Base-by-base conservation (phyloP, 2,888 invertebrate genomes). In the Eilema sororculum region DNA sequence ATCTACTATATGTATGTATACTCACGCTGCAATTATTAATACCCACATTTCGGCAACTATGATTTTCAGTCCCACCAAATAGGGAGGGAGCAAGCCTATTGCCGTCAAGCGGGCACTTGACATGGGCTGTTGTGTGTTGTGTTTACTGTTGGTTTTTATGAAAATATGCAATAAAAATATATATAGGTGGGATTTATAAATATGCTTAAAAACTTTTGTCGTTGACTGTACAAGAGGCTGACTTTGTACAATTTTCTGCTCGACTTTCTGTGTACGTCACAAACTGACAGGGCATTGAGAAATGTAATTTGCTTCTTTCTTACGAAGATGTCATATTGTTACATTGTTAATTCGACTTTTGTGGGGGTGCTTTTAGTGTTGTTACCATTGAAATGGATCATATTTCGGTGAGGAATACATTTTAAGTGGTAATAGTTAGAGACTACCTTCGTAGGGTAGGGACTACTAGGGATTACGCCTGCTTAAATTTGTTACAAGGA, bases 281-380 rank as follows among this genome's bases (percentile, higher is more conserved):
- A 69, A 56, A n/a, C 33, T 60, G 69, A 65, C 65, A 69, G 69
- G 25, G 28, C 25, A 65, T 61, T 61, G 69, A 65, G 52, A 69
- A 60, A 65, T 69, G 52, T 61, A 65, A 69, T 69, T 69, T 65
- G 56, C n/a, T 56, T 52, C 22, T 12, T 22, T 28, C 25, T 46
- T 46, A 30, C 12, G 46, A 46, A 57, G 46, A 56, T 60, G 37
- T 65, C 52, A 68, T 28, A 68, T 60, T 60, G 37, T 69, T 52
- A 60, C 33, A 56, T 22, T 69, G 25, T 61, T 65, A 41, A 57
- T 37, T 56, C 60, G 37, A 59, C 46, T 64, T 69, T 65, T 69
- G 25, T 20, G 59, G 52, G 13, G 25, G 13, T 25, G 52, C 57
- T 65, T 65, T 69, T 60, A 20, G 30, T 52, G 10, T 58, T 56